phyloP scores from a whole-genome alignment of 2,113 vertebrate genomes.

The Chroicocephalus ridibundus region DNA sequence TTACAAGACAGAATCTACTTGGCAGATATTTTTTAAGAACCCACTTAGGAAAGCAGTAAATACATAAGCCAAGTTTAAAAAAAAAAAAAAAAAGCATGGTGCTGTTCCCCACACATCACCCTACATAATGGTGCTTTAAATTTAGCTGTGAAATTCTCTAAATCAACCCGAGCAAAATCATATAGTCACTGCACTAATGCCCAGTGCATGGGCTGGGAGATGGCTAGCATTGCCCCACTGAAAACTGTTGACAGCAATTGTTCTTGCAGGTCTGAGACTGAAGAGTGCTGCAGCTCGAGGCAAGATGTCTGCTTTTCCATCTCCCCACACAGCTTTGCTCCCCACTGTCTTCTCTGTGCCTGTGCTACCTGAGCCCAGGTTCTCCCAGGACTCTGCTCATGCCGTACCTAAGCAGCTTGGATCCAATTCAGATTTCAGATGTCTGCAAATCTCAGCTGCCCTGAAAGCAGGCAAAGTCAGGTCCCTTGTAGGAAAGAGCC shows the following conservation, averaged over 20 bases:
- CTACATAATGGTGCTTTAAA: not conserved
- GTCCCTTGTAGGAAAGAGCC: not conserved
- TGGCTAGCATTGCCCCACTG: not conserved
- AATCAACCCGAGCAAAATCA: not conserved
- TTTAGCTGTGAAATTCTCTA: not conserved
- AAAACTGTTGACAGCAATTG: not conserved
- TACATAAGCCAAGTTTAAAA: not conserved
- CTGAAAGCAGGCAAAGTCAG: not conserved
- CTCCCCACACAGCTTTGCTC: not conserved
- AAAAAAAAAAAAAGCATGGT: not conserved
- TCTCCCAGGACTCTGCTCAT: not conserved
- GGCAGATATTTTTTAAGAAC: not conserved
- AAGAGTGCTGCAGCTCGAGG: fast-evolving
- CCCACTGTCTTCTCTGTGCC: not conserved
- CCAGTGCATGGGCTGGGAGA: not conserved
- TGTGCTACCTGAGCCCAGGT: not conserved
- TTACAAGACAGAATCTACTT: not conserved
- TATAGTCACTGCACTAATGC: not conserved
- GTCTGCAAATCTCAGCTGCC: not conserved
- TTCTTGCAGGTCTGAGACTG: not conserved
- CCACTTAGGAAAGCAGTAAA: not conserved
- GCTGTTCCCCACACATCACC: not conserved
- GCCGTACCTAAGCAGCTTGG: not conserved
- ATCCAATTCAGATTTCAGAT: not conserved
- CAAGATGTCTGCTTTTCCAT: not conserved